Base-by-base conservation (phyloP, 1,140 invertebrate genomes). In the Drosophila triauraria region DNA sequence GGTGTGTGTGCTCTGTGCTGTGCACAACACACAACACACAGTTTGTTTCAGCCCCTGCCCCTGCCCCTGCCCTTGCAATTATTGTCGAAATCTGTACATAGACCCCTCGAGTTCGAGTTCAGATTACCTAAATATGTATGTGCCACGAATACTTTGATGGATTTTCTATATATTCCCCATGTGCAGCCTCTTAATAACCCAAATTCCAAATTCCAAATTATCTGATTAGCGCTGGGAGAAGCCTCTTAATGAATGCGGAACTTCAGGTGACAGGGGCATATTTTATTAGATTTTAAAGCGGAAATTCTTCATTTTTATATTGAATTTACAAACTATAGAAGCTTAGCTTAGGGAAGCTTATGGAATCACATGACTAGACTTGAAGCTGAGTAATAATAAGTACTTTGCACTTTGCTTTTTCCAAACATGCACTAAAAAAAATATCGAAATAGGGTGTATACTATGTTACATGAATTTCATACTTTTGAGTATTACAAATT, bases 51-150 rank as follows among this genome's bases (percentile, higher is more conserved):
- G 62, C 65, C 65, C n/a, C 35, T 20, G 20, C 20, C 65, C n/a
- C 35, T 20, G 20, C 20, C 20, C 20, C 20, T 42, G 38, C 4
- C 9, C 63, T 30, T 30, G 27, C 27, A 44, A 51, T 25, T 51
- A 51, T 12, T 20, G n/a, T 27, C n/a, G 12, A 43, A 42, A 53
- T 35, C 35, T 27, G 23, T 44, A 69, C 47, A 53, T 68, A 69
- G 38, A 35, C 40, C 27, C 27, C 4, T 65, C 9, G 62, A 62
- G 62, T 62, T 65, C 40, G 44, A 62, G 62, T 62, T 65, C 40
- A 44, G 43, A 65, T 42, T 44, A 25, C 62, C 27, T 17, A 65
- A 15, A 23, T 38, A 23, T 20, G 30, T 54, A 9, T 15, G 25
- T 35, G 35, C 35, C 35, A 35, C 35, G 35, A 35, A 35, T 35